phyloP scores from a whole-genome alignment of 2,113 vertebrate genomes.

The Ciconia maguari region DNA sequence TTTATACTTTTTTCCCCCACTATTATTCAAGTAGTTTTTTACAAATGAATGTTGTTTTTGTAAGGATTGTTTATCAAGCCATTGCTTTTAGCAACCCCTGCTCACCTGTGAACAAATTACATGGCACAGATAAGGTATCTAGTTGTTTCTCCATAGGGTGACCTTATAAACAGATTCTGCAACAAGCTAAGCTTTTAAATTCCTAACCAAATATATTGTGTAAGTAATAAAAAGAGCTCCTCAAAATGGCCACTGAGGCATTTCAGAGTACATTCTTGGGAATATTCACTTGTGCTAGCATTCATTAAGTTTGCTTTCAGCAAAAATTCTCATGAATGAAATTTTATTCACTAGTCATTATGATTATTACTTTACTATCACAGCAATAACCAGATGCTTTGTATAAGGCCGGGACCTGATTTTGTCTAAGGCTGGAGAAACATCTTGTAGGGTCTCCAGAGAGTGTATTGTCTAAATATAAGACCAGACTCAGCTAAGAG shows the following conservation, averaged over 20 bases:
- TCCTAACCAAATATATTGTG: constrained; percentile 35
- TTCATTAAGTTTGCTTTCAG: constrained; percentile 59
- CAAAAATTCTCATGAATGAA: constrained; percentile 56
- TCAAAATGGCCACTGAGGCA: constrained; percentile 55
- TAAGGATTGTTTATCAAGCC: background rate
- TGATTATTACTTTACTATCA: constrained; percentile 26
- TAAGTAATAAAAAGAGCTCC: constrained; percentile 56
- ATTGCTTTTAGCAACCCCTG: background rate
- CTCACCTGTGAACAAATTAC: background rate
- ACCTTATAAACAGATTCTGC: constrained; percentile 42
- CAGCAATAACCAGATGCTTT: background rate
- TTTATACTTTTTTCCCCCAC: fast-evolving
- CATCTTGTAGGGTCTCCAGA: background rate
- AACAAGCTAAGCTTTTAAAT: constrained; percentile 41
- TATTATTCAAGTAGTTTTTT: background rate
- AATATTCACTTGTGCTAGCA: constrained; percentile 33
- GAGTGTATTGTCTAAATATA: constrained; percentile 13
- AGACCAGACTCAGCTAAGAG: background rate
- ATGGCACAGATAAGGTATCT: background rate
- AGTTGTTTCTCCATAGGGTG: background rate
- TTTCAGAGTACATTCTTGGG: constrained; percentile 45
- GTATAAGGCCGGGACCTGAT: background rate
- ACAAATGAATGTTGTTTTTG: background rate
- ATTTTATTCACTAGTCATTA: constrained; percentile 43
- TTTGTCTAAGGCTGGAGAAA: constrained; percentile 29